Evolutionary conservation across 1,140 invertebrate genomes (phyloP).

Genomic region (Drosophila malerkotliana): DNA sequence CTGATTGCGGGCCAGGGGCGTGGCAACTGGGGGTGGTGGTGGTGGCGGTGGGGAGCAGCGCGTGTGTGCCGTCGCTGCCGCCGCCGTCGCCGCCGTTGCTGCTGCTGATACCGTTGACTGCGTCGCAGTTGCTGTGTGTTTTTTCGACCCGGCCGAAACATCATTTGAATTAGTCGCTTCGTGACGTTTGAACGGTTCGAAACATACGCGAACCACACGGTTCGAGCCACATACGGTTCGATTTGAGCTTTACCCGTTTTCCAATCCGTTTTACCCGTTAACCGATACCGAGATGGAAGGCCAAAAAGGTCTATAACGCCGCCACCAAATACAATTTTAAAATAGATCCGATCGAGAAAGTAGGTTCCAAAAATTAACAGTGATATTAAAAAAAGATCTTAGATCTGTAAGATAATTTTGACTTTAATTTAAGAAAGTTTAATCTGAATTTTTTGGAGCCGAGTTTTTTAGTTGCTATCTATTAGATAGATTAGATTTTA

Average conservation of each 20-base stretch:
- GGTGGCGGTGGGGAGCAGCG: constrained; percentile 47
- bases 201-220: constrained; percentile 75
- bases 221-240: constrained; percentile 28
- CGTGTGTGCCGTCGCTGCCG: constrained; percentile 55
- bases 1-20: constrained; percentile 14
- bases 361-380: constrained; percentile 33
- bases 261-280: constrained; percentile 28
- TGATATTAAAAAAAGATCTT: background rate
- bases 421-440: too few species aligned
- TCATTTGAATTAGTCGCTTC: constrained; percentile 84
- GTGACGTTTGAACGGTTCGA: constrained; percentile 84
- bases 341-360: constrained; percentile 19
- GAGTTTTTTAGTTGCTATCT: too few species aligned
- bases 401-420: too few species aligned
- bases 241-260: constrained; percentile 16
- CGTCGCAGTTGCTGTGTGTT: constrained; percentile 60
- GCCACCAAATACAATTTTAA: constrained; percentile 34
- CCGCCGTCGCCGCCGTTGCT: constrained; percentile 42
- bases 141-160: constrained; percentile 70
- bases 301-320: constrained; percentile 21
- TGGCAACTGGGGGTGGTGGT: constrained; percentile 18
- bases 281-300: constrained; percentile 27
- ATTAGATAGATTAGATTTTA: too few species aligned
- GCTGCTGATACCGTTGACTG: constrained; percentile 23
- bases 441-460: too few species aligned